Conservation (phyloP, 2,888 invertebrate genomes). For the Spodoptera exigua region DNA sequence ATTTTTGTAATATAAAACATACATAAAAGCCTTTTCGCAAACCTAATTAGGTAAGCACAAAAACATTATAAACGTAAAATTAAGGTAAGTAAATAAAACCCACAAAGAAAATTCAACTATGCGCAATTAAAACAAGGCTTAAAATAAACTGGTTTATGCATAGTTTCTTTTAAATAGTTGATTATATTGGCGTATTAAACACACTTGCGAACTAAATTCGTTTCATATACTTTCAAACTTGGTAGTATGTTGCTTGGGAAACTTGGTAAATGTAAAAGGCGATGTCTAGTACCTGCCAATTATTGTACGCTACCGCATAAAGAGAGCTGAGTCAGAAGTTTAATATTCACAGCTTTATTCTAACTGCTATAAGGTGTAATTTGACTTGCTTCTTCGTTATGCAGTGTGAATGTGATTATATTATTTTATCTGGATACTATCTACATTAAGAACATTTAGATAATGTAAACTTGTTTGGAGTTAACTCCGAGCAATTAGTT, state of each 20-base stretch:
- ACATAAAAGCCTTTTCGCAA: too few relatives aligned
- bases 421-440: too few relatives aligned
- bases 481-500: too few relatives aligned
- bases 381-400: too few relatives aligned
- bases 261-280: constrained; percentile 47
- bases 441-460: too few relatives aligned
- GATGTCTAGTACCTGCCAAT: constrained; percentile 50
- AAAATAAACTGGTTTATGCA: constrained; percentile 7
- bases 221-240: constrained; percentile 21
- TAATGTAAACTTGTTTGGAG: too few relatives aligned
- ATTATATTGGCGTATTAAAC: constrained; percentile 20
- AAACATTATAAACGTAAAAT: too few relatives aligned
- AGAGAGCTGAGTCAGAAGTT: not conserved
- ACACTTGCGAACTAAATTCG: constrained; percentile 6
- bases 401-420: too few relatives aligned
- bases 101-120: not conserved
- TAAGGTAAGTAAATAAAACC: not conserved
- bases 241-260: constrained; percentile 42
- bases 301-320: constrained; percentile 24
- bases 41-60: too few relatives aligned
- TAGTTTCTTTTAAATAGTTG: constrained; percentile 23
- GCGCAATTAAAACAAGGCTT: not conserved
- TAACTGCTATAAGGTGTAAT: too few relatives aligned
- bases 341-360: too few relatives aligned
- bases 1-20: too few relatives aligned